A percentile compares a stretch with the other conserved stretches of the same genome.
These are phyloP conservation scores for Archegozetes longisetosus DNA, from an alignment of 1,140 invertebrate genomes.

Conservation along the genomic window DNA sequence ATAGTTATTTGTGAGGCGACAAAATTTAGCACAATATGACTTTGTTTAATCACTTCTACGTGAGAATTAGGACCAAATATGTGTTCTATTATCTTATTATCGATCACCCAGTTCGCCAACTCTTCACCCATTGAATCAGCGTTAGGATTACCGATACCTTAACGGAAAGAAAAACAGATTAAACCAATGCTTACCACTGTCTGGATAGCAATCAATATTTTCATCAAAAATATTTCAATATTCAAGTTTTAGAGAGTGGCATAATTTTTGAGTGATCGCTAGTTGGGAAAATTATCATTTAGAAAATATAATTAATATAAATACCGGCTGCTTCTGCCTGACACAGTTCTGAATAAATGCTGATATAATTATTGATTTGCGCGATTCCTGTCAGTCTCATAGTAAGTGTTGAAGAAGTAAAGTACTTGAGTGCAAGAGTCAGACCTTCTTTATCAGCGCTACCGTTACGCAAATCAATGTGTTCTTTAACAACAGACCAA, in stretches of 20 bases:
- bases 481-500: conserved; percentile 83
- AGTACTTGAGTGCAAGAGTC: conserved; percentile 82
- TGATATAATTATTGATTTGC: conserved; percentile 87
- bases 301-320: not conserved
- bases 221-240: no score
- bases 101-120: conserved; percentile 69
- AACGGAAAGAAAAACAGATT: not conserved
- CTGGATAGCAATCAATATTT: no score
- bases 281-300: no score
- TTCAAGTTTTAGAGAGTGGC: no score
- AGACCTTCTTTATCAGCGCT: conserved; percentile 56
- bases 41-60: conserved; percentile 86
- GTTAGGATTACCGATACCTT: not conserved
- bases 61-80: conserved; percentile 90
- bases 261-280: no score
- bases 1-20: conserved; percentile 78
- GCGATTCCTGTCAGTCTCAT: conserved; percentile 76
- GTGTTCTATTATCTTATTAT: conserved; percentile 80
- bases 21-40: conserved; percentile 79
- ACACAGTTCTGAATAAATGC: conserved; percentile 70
- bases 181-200: no score
- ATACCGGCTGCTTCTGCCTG: conserved; percentile 30
- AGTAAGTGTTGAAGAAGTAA: conserved; percentile 76
- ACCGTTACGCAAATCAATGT: conserved; percentile 58
- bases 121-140: conserved; percentile 47